phyloP scores from a whole-genome alignment of 37 sponge, comb jelly and placozoan genomes.

The Cladorhizidae sp. region DNA sequence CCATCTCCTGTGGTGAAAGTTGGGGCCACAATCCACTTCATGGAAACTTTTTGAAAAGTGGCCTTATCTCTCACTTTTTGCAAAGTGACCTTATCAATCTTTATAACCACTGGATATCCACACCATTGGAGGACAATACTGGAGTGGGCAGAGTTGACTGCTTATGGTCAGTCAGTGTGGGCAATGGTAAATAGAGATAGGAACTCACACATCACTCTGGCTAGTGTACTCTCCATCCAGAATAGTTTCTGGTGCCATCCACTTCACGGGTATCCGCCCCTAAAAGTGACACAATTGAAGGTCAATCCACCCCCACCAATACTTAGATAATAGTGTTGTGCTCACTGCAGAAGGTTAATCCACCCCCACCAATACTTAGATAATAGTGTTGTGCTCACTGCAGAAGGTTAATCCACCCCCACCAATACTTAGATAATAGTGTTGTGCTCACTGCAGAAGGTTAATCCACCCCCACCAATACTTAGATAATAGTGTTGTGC shows the following conservation, averaged over 20 bases:
- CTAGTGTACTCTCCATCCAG: conserved; percentile 38
- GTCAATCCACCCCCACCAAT: too few species aligned
- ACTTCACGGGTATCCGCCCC: conserved; percentile 45
- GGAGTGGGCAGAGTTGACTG: too few species aligned
- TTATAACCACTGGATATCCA: background rate
- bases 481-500: background rate
- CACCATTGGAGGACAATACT: too few species aligned
- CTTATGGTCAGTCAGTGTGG: background rate
- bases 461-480: too few species aligned
- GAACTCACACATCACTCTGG: conserved; percentile 59
- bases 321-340: background rate
- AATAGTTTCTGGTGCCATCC: conserved; percentile 67
- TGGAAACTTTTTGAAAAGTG: background rate
- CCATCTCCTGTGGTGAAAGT: background rate
- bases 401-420: conserved; percentile 3
- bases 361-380: background rate
- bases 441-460: conserved; percentile 21
- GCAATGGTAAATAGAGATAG: background rate
- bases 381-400: background rate
- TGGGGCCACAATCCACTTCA: background rate
- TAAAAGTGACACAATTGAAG: background rate
- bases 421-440: background rate
- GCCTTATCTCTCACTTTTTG: background rate
- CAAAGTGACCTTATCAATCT: background rate
- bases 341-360: conserved; percentile 28